phyloP scores from a whole-genome alignment of 1,140 invertebrate genomes.

The Drosophila simulans region DNA sequence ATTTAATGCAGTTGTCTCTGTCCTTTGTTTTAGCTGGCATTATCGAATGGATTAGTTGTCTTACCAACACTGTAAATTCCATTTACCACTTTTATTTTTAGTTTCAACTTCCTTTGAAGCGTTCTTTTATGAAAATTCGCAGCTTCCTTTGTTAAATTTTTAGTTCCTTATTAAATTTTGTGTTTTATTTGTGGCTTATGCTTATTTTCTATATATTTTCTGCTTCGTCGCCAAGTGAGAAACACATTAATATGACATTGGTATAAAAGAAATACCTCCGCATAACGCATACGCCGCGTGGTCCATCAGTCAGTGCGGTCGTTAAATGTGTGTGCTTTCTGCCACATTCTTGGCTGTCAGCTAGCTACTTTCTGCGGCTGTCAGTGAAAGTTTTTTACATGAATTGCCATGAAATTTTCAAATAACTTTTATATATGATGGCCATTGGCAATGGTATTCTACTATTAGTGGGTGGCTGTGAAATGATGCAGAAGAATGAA shows the following conservation, averaged over 20 bases:
- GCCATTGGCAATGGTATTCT: conserved; percentile 31
- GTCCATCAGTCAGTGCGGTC: conserved; percentile 7
- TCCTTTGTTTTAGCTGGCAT: neutral
- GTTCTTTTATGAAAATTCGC: neutral
- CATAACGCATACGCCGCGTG: conserved; percentile 46
- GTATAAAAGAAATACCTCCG: conserved; percentile 3
- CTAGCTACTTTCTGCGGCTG: conserved; percentile 52
- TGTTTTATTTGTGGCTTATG: neutral
- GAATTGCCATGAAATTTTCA: conserved; percentile 69
- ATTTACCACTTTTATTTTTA: neutral
- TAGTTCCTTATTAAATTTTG: neutral
- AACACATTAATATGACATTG: conserved; percentile 2
- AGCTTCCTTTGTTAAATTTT: neutral
- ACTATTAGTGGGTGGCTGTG: conserved; percentile 5
- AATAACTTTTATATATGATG: conserved; percentile 44
- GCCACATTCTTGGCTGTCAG: conserved; percentile 12
- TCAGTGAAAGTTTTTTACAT: conserved; percentile 42
- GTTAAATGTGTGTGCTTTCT: conserved; percentile 1
- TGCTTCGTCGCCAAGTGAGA: too few relatives aligned
- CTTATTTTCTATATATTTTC: neutral
- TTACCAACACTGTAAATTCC: neutral
- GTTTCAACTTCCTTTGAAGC: conserved; percentile 4
- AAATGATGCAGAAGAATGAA: conserved; percentile 56
- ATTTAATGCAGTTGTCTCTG: neutral
- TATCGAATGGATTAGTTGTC: neutral